These are phyloP conservation scores for Slavum lentiscoides DNA, from an alignment of 2,888 invertebrate species.

Conservation along the genomic window DNA sequence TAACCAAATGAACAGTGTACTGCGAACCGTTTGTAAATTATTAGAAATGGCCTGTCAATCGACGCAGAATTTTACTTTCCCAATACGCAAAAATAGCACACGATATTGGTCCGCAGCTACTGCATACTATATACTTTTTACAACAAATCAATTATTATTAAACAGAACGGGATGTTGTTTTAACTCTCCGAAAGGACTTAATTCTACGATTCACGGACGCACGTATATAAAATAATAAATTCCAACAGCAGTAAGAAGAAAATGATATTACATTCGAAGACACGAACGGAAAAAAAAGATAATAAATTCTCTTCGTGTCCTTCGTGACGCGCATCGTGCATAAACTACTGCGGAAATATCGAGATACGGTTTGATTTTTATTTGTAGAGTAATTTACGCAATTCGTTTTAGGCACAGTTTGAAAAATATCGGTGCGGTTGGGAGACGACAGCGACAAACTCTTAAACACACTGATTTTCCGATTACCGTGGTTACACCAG, in stretches of 20 bases:
- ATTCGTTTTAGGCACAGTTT: neutral
- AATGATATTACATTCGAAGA: neutral
- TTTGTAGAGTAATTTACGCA: too few species aligned
- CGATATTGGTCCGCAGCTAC: neutral
- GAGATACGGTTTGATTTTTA: too few species aligned
- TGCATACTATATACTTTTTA: too few species aligned
- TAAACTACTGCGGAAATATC: too few species aligned
- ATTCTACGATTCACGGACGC: neutral
- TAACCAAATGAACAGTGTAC: neutral
- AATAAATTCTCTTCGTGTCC: too few species aligned
- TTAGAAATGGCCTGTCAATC: neutral
- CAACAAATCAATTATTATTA: too few species aligned
- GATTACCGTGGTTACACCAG: too few species aligned
- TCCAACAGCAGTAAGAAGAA: neutral
- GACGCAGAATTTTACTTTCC: neutral
- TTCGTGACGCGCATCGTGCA: too few species aligned
- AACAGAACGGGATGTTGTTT: neutral
- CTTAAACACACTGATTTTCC: too few species aligned
- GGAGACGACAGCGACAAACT: too few species aligned
- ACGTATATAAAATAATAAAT: slow-evolving; percentile 1
- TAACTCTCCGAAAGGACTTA: neutral
- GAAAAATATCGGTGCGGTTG: too few species aligned
- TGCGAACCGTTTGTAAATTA: neutral
- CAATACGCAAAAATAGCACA: neutral
- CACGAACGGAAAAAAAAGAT: too few species aligned